Base-by-base conservation (phyloP, 1,140 invertebrate genomes). In the Trialeurodes vaporariorum region DNA sequence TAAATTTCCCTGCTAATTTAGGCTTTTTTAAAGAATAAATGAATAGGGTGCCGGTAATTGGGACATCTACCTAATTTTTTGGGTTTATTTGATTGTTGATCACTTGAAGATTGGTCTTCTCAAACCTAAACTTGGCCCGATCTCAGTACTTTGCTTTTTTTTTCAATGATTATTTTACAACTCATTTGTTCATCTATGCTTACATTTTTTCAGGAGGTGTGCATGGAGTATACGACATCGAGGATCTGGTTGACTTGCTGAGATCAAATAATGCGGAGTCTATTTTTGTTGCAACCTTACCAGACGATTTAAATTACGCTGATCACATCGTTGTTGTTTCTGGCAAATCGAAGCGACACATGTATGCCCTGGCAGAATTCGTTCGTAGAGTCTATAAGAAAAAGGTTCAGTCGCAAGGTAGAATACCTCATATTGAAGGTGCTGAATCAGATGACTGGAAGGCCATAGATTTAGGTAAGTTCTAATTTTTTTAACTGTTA, bases 401-500 rank as follows among this genome's bases (percentile, higher is more conserved):
- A 27, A 93, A 92, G 76, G 59, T 61, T 13, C 34, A 66, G 13
- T 26, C 58, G 27, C 79, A 73, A 59, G 93, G 96, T 77, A 70
- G 76, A 25, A 80, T 90, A 71, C 87, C 92, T 1, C 84, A 80
- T 71, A 82, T 94, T 70, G 91, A 94, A 81, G 92, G 92, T 25
- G 81, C 86, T 79, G 83, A 65, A 86, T 84, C 61, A 80, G 82
- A 58, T n/a, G 70, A 93, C 70, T 98, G 94, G 94, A 83, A 93
- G 72, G 92, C 93, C 40, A 74, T 97, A 74, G 94, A 97, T 83
- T 82, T 97, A 81, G 91, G 91, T 92, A 78, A 65, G 67, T 67
- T 65, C 25, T 49, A 0, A 49, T 67, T n/a, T 26, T 2, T 65
- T n/a, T 0, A 40, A 2, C 27, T 17, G 59, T 65, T 23, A 5